phyloP scores from a whole-genome alignment of 2,797 vertebrate genomes.

The Sciurus vulgaris region DNA sequence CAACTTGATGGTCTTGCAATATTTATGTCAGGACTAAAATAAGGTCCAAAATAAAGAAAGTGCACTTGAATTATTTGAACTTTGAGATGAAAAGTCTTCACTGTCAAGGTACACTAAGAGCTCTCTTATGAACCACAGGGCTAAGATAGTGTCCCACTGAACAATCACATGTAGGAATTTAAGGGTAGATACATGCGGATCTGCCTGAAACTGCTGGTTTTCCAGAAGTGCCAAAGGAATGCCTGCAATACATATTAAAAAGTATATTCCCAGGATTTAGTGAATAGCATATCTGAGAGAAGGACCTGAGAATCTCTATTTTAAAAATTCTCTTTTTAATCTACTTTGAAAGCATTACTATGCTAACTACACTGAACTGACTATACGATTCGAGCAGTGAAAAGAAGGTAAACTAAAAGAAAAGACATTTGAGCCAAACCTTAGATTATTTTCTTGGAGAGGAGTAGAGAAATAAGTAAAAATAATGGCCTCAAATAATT shows the following conservation, averaged over 20 bases:
- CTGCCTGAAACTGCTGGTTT: not conserved
- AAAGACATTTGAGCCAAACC: not conserved
- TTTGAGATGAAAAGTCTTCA: slow-evolving; percentile 36
- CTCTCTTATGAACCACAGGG: not conserved
- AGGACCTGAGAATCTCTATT: not conserved
- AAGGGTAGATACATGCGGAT: not conserved
- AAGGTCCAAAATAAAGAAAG: slow-evolving; percentile 10
- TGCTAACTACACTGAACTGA: not conserved
- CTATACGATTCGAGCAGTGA: not conserved
- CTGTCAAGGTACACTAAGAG: not conserved
- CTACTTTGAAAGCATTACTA: not conserved
- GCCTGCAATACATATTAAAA: not conserved
- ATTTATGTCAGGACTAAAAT: slow-evolving; percentile 69
- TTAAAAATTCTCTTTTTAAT: slow-evolving; percentile 44
- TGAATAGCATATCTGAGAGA: not conserved
- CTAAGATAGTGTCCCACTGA: not conserved
- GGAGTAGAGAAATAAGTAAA: slow-evolving; percentile 18
- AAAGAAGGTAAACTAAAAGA: slow-evolving; percentile 47
- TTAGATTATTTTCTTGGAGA: slow-evolving; percentile 4
- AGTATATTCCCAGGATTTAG: not conserved
- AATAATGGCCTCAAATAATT: slow-evolving; percentile 9
- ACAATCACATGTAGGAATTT: not conserved
- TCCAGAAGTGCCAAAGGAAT: not conserved
- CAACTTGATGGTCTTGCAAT: slow-evolving; percentile 36
- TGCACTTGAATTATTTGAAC: slow-evolving; percentile 45